These are phyloP conservation scores for Lymantria monacha DNA, from an alignment of 2,888 invertebrate genomes.

Conservation along the genomic window DNA sequence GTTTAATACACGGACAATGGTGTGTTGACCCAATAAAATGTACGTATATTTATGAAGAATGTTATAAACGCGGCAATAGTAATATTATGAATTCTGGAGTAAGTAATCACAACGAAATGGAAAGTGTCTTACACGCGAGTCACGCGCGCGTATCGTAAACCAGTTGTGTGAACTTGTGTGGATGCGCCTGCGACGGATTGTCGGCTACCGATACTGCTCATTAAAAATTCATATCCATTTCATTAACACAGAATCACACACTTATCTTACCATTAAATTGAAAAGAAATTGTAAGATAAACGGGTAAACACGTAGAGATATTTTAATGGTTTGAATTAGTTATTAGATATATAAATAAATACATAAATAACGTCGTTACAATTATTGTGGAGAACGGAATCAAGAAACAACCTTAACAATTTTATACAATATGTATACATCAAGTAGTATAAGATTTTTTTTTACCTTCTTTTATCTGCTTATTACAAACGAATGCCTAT, in stretches of 20 bases:
- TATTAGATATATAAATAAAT: background rate
- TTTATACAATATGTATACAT: no score
- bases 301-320: background rate
- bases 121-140: constrained; percentile 48
- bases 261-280: background rate
- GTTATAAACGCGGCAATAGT: constrained; percentile 22
- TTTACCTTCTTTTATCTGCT: no score
- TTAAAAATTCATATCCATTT: constrained; percentile 1
- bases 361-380: background rate
- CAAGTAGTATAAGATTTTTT: no score
- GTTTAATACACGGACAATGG: no score
- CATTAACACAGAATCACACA: constrained; percentile 1
- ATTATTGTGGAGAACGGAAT: background rate
- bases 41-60: background rate
- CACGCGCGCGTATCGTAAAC: constrained; percentile 1
- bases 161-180: background rate
- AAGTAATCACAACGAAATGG: constrained; percentile 48
- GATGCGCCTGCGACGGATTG: background rate
- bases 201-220: background rate
- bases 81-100: constrained; percentile 28
- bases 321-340: background rate
- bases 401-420: no score
- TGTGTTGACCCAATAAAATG: no score
- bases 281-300: background rate
- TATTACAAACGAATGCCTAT: no score